Percentiles rank a stretch among this genome's conserved stretches.
Conservation (phyloP, 2,888 invertebrate genomes). For the Epirrhoe tristata region DNA sequence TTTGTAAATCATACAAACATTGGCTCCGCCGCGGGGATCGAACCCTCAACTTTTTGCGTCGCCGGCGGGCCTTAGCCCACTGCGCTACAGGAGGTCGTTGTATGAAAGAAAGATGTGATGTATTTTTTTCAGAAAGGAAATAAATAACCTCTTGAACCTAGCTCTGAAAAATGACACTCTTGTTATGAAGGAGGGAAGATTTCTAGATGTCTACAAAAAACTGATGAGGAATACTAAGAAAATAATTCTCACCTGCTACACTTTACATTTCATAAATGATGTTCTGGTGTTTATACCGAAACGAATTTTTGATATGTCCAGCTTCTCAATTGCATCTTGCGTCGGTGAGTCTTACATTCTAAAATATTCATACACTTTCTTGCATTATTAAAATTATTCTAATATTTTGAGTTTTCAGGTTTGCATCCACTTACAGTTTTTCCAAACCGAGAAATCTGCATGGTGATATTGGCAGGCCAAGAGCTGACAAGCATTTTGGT, state of each 20-base stretch:
- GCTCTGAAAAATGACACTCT: conserved; percentile 48
- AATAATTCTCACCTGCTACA: conserved; percentile 51
- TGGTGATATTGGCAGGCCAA: conserved; percentile 48
- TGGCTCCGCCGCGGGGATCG: no score
- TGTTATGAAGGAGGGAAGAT: conserved; percentile 39
- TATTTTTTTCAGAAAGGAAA: conserved; percentile 44
- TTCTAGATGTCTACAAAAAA: conserved; percentile 38
- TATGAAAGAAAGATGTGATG: no score
- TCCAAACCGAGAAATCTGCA: conserved; percentile 52
- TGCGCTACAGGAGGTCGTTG: no score
- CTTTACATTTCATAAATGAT: conserved; percentile 54
- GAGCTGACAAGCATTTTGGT: conserved; percentile 46
- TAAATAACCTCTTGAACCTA: conserved; percentile 45
- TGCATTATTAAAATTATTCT: neutral
- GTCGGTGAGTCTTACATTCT: conserved; percentile 47
- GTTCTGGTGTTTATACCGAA: conserved; percentile 53
- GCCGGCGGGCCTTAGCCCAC: no score
- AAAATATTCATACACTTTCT: neutral
- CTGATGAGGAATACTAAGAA: conserved; percentile 50
- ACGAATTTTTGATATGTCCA: conserved; percentile 47
- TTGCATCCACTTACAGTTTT: conserved; percentile 39
- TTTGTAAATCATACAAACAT: no score
- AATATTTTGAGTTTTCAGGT: conserved; percentile 40
- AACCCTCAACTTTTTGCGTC: no score
- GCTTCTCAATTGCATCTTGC: conserved; percentile 51